Conservation (phyloP, 2,888 invertebrate species). For the Seira sanloemensis region DNA sequence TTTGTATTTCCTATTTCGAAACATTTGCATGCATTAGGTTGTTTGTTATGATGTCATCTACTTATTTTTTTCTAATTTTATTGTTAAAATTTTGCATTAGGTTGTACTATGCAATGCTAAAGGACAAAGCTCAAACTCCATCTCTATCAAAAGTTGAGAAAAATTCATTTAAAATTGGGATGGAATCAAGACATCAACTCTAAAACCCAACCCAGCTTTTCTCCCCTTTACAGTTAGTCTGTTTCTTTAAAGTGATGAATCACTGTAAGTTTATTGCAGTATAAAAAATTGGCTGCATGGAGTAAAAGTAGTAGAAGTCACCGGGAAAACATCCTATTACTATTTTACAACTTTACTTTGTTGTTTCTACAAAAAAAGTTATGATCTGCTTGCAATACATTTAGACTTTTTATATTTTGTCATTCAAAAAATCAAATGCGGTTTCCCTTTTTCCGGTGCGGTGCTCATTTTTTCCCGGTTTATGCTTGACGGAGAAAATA, state of each 20-base stretch:
- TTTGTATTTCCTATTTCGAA: background rate
- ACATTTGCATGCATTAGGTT: background rate
- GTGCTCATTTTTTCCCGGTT: background rate
- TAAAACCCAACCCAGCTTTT: too few relatives aligned
- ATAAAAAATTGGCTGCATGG: background rate
- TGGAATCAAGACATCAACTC: too few relatives aligned
- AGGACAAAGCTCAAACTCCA: too few relatives aligned
- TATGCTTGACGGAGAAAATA: background rate
- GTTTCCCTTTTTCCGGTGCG: background rate
- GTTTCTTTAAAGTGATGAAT: background rate
- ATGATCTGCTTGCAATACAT: slow-evolving; percentile 13
- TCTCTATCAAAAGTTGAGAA: too few relatives aligned
- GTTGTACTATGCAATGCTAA: too few relatives aligned
- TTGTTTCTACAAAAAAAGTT: background rate
- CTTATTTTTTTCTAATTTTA: background rate
- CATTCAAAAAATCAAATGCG: background rate
- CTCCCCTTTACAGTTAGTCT: background rate
- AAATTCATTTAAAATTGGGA: background rate
- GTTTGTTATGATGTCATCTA: background rate
- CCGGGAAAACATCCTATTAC: background rate
- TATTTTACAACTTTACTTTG: background rate
- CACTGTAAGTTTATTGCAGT: background rate
- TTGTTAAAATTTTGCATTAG: background rate
- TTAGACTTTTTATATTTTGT: slow-evolving; percentile 8
- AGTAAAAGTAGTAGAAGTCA: background rate